Percentiles rank a stretch among this genome's conserved stretches.
Conservation (phyloP, 2,113 vertebrate genomes). For the Micronisus gabar region DNA sequence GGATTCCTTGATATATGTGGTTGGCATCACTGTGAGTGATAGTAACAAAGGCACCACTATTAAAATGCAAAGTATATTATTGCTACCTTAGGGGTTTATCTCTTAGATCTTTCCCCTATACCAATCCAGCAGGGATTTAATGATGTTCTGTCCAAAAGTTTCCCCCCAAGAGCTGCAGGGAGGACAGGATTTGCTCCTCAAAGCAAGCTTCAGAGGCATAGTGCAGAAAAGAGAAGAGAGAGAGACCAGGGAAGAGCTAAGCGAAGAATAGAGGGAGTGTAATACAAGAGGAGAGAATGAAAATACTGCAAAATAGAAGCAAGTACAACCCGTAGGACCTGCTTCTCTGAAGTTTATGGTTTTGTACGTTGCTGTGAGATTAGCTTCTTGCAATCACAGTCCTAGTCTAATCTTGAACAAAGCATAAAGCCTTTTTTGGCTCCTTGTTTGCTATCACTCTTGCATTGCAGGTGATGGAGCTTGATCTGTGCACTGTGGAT, state of each 20-base stretch:
- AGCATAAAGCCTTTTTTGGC: neutral
- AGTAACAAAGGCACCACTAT: neutral
- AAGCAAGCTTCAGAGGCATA: slow-evolving; percentile 21
- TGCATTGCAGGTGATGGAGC: neutral
- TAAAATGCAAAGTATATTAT: slow-evolving; percentile 37
- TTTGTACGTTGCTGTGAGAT: neutral
- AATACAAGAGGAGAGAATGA: neutral
- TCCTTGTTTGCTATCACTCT: neutral
- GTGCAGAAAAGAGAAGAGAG: neutral
- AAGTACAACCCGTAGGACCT: neutral
- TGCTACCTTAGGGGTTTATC: slow-evolving; percentile 8
- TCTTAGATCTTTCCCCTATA: slow-evolving; percentile 3
- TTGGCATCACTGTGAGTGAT: neutral
- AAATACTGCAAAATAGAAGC: neutral
- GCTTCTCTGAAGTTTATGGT: neutral
- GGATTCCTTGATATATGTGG: neutral
- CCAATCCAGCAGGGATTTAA: slow-evolving; percentile 28
- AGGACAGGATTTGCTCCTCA: slow-evolving; percentile 5
- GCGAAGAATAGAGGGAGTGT: neutral
- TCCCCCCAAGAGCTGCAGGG: neutral
- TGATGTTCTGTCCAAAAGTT: slow-evolving; percentile 11
- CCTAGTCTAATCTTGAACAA: neutral
- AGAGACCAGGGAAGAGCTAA: neutral
- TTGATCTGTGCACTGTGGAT: neutral
- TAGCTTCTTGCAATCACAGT: neutral